phyloP scores from a whole-genome alignment of 1,140 invertebrate species.

The Drosophila oshimai region DNA sequence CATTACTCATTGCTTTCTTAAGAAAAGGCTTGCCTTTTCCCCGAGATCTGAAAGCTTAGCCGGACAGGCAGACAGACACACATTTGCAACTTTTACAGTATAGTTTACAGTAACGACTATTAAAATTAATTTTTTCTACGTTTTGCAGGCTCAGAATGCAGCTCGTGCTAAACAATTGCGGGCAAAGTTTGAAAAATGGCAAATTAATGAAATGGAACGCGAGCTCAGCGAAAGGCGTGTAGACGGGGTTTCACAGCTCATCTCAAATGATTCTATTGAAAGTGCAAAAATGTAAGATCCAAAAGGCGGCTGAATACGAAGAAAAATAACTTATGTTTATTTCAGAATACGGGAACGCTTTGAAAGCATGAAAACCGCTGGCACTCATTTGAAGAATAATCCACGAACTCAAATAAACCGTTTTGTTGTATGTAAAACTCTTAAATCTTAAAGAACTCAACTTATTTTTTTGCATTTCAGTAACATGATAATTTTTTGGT shows the following conservation, averaged over 20 bases:
- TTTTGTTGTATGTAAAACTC: constrained; percentile 91
- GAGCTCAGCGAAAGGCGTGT: constrained; percentile 73
- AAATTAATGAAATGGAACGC: constrained; percentile 87
- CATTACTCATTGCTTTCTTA: too few species aligned
- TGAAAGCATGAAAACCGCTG: constrained; percentile 88
- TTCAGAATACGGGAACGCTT: constrained; percentile 91
- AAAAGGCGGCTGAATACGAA: background rate
- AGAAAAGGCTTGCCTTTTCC: too few species aligned
- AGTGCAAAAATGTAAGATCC: constrained; percentile 86
- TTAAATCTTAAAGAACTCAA: background rate
- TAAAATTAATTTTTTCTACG: background rate
- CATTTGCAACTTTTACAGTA: too few species aligned
- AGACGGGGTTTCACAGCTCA: constrained; percentile 83
- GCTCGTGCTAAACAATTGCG: constrained; percentile 93
- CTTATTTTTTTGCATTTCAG: background rate
- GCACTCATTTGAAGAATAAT: constrained; percentile 83
- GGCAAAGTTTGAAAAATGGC: constrained; percentile 96
- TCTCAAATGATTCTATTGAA: constrained; percentile 87
- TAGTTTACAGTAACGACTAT: too few species aligned
- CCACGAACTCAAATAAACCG: constrained; percentile 89
- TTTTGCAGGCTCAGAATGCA: constrained; percentile 88
- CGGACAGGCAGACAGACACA: too few species aligned
- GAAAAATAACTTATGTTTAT: constrained; percentile 16
- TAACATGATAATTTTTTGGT: background rate
- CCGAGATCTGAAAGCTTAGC: too few species aligned